These are phyloP conservation scores for Toxotes chatareus DNA, from an alignment of 2,113 vertebrate species.

Conservation along the genomic window DNA sequence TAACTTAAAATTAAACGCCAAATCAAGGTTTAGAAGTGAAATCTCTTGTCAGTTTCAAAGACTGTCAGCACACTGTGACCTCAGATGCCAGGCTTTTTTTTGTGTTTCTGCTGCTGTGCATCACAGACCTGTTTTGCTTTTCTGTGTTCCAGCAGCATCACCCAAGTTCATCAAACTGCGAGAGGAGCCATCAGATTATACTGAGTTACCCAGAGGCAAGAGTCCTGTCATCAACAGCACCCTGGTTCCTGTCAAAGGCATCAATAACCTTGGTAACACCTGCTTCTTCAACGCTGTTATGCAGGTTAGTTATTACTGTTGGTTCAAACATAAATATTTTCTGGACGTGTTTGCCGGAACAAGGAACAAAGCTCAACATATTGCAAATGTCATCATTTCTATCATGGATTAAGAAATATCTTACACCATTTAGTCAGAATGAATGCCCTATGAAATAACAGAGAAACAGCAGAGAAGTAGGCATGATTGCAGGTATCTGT, in stretches of 20 bases:
- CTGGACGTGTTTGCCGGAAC: no score
- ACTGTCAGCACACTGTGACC: background rate
- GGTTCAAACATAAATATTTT: background rate
- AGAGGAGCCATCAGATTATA: slow-evolving; percentile 88
- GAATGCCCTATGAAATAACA: background rate
- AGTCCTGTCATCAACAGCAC: slow-evolving; percentile 80
- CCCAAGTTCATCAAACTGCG: slow-evolving; percentile 90
- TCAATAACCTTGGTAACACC: slow-evolving; percentile 96
- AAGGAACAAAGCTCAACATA: background rate
- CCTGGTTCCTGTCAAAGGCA: slow-evolving; percentile 93
- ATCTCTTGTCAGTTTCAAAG: background rate
- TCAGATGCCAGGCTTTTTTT: background rate
- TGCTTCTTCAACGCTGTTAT: slow-evolving; percentile 99
- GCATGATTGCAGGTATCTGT: background rate
- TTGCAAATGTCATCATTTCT: background rate
- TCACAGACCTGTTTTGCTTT: slow-evolving; percentile 7
- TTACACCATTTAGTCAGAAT: background rate
- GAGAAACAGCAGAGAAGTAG: background rate
- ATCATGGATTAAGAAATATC: background rate
- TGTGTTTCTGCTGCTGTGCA: background rate
- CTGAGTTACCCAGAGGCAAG: slow-evolving; percentile 86
- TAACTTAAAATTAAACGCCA: background rate
- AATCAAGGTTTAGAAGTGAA: background rate
- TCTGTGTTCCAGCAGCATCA: slow-evolving; percentile 80
- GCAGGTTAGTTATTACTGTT: slow-evolving; percentile 86